These are phyloP conservation scores for Operophtera brumata DNA, from an alignment of 2,888 invertebrate species.

Conservation along the genomic window DNA sequence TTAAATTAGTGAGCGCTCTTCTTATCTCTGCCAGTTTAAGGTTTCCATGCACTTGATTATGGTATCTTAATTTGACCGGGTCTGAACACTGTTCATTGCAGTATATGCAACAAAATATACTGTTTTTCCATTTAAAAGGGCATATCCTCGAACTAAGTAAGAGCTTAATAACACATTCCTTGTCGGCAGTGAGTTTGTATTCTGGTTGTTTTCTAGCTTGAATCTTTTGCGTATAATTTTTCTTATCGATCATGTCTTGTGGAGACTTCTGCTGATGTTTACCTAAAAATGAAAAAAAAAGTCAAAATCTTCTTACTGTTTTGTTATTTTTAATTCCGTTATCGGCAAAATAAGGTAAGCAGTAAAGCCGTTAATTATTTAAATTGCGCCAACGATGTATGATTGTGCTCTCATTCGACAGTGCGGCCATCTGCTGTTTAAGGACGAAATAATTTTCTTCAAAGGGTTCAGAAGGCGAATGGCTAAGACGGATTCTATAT, in stretches of 20 bases:
- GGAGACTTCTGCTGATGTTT: neutral
- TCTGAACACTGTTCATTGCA: conserved; percentile 59
- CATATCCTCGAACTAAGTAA: conserved; percentile 60
- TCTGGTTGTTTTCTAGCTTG: conserved; percentile 25
- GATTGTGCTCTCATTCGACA: too few species aligned
- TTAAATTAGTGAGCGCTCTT: conserved; percentile 23
- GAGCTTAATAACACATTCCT: conserved; percentile 50
- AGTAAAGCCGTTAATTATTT: too few species aligned
- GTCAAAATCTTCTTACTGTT: neutral
- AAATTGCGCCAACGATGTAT: too few species aligned
- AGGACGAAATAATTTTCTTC: too few species aligned
- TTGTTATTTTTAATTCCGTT: too few species aligned
- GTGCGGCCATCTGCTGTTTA: too few species aligned
- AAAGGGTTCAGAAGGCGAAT: too few species aligned
- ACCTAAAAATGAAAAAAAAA: conserved; percentile 3
- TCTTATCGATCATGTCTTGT: neutral
- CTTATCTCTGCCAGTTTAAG: conserved; percentile 37
- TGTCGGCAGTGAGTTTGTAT: conserved; percentile 45
- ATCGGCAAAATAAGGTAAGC: too few species aligned
- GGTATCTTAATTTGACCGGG: conserved; percentile 50
- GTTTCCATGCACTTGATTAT: conserved; percentile 37
- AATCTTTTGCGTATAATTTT: conserved; percentile 8
- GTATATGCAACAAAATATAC: conserved; percentile 63
- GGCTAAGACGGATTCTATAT: too few species aligned
- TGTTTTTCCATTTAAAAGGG: conserved; percentile 69